Base-by-base conservation (phyloP, 2,797 vertebrate genomes). In the Danio tinwini region DNA sequence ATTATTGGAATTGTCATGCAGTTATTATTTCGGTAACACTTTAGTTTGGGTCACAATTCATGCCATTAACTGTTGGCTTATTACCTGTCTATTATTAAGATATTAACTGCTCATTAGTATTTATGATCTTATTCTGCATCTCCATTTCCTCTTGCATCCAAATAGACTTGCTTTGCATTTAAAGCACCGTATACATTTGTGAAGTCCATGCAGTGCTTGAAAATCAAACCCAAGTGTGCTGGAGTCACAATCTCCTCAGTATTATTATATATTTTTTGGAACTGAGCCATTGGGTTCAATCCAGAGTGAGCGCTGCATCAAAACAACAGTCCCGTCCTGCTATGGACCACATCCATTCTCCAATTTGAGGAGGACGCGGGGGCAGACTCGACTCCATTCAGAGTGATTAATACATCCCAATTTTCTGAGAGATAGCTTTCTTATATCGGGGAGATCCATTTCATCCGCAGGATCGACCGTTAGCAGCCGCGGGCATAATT, bases 371-470 rank as follows among this genome's bases (percentile, higher is more conserved):
- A 68, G 21, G 42, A 74, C 40, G 52, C 73, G 42, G 77, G 56
- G 64, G 67, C n/a, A 72, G 82, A 64, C 29, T 49, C n/a, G 50
- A n/a, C 70, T 39, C 70, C 58, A 62, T 70, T 76, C 56, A 16
- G 85, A 89, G 90, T 94, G 93, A 94, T 94, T 91, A 94, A 94
- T 94, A 90, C 88, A 85, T 87, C 89, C 88, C 89, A 90, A 91
- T 94, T 93, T 93, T 93, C 90, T 87, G 89, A 93, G 90, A 93
- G 91, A 94, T 94, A 93, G 91, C 93, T 93, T 93, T 93, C 91
- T 90, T 90, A 88, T 91, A 89, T 91, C 89, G 89, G 92, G 86
- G 90, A 92, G 91, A 94, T 94, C 92, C 87, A 94, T 94, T 94
- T 93, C 89, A 63, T 89, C 90, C 85, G 74, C 88, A 87, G 92